Conservation (phyloP, 2,888 invertebrate genomes). For the Drosophila anceps region DNA sequence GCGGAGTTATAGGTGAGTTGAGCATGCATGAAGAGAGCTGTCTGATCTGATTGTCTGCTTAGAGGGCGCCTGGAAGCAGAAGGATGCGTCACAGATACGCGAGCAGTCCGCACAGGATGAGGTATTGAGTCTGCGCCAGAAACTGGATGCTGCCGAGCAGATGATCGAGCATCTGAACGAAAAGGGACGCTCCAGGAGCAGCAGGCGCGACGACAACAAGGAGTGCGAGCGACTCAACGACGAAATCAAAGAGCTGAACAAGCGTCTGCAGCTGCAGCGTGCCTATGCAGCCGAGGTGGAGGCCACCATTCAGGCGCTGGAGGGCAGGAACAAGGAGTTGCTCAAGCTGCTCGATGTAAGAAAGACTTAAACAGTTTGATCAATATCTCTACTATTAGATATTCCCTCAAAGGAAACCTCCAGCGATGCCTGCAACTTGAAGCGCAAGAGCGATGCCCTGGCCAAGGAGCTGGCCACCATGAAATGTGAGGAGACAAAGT, state of each 20-base stretch:
- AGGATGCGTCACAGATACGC: constrained; percentile 84
- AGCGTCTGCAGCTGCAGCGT: constrained; percentile 83
- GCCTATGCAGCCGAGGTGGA: constrained; percentile 84
- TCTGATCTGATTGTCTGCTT: neutral
- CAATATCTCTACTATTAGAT: no score
- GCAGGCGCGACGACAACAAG: constrained; percentile 81
- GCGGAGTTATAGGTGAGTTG: constrained; percentile 82
- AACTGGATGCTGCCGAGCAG: constrained; percentile 78
- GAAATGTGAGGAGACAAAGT: constrained; percentile 78
- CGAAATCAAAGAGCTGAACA: constrained; percentile 84
- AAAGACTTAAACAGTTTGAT: no score
- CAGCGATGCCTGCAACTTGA: constrained; percentile 82
- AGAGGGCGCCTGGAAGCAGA: constrained; percentile 85
- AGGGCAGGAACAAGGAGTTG: constrained; percentile 83
- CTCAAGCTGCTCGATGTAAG: constrained; percentile 83
- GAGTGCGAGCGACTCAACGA: constrained; percentile 83
- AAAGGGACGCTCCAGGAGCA: constrained; percentile 71
- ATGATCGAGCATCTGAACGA: constrained; percentile 82
- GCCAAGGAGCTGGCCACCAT: constrained; percentile 76
- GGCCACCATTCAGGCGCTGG: constrained; percentile 78
- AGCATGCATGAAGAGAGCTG: constrained; percentile 74
- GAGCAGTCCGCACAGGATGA: constrained; percentile 84
- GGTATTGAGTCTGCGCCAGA: constrained; percentile 80
- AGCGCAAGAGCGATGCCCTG: constrained; percentile 80
- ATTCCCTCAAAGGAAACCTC: constrained; percentile 82